Evolutionary conservation across 2,888 invertebrate species (phyloP).

Genomic region (Cacoxenus indagator): DNA sequence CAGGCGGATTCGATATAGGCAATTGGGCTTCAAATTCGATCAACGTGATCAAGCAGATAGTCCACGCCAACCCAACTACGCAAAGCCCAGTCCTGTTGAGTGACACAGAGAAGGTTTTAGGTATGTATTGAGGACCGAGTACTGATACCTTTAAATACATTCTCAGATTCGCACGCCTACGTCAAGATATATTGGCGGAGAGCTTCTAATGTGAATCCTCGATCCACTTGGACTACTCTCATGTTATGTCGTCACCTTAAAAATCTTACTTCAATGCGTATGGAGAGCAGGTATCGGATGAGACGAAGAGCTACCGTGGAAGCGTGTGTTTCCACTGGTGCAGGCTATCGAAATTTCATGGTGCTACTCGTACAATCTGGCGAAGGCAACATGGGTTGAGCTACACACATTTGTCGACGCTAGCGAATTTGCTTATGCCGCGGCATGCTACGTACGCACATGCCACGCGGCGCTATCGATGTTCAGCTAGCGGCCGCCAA

Average conservation of each 20-base stretch:
- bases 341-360: not conserved
- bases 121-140: not conserved
- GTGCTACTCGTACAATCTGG: not conserved
- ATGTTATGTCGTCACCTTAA: not conserved
- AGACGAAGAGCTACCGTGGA: not conserved
- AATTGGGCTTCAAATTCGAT: no score
- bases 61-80: not conserved
- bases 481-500: not conserved
- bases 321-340: not conserved
- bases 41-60: not conserved
- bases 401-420: no score
- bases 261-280: not conserved
- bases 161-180: not conserved
- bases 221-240: no score
- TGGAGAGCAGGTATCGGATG: not conserved
- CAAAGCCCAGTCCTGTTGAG: not conserved
- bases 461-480: not conserved
- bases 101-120: not conserved
- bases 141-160: no score
- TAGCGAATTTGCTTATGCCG: no score
- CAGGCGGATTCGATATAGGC: no score
- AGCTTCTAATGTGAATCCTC: not conserved
- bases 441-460: not conserved
- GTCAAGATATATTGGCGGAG: not conserved
- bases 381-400: not conserved